Percentiles rank a stretch among this genome's conserved stretches.
phyloP scores from a whole-genome alignment of 2,113 vertebrate genomes.

The Rattus rattus region DNA sequence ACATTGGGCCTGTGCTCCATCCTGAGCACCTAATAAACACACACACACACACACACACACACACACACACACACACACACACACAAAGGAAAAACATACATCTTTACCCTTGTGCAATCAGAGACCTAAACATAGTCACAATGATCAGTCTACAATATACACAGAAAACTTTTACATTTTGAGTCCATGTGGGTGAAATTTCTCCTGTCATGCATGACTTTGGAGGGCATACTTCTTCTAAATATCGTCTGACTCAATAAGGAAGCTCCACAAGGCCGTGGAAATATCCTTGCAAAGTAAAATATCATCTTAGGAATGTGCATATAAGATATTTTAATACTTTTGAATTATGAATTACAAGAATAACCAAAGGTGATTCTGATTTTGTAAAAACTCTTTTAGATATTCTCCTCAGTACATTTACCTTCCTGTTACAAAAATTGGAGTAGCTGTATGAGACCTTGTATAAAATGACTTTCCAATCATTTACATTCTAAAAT shows the following conservation, averaged over 20 bases:
- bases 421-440: too few species aligned
- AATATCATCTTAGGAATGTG: background rate
- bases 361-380: background rate
- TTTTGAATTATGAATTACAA: background rate
- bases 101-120: background rate
- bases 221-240: background rate
- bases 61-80: too few species aligned
- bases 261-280: too few species aligned
- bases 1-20: background rate
- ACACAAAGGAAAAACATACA: too few species aligned
- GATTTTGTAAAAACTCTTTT: background rate
- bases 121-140: background rate
- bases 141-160: background rate
- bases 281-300: background rate
- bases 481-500: too few species aligned
- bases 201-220: background rate
- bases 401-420: background rate
- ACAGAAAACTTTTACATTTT: background rate
- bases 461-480: background rate
- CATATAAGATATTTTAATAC: background rate
- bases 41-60: background rate
- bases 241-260: background rate
- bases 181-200: background rate
- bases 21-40: background rate
- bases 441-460: background rate